These are phyloP conservation scores for Conger conger DNA, from an alignment of 2,113 vertebrate species.

Conservation along the genomic window DNA sequence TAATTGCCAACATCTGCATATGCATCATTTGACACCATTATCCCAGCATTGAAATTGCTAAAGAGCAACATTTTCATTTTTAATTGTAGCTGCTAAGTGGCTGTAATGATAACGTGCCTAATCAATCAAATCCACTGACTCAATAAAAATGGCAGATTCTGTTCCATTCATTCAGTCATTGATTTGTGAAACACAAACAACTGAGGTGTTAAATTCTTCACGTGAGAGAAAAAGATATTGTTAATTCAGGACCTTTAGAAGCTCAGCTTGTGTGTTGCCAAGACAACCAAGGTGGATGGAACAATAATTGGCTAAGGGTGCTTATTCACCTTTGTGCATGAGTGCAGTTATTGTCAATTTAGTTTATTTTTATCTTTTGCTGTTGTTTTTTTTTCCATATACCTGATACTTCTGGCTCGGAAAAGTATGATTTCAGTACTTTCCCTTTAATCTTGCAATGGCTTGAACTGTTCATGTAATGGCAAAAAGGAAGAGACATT, in stretches of 20 bases:
- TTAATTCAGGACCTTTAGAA: slow-evolving; percentile 8
- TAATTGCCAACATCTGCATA: slow-evolving; percentile 20
- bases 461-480: too few relatives aligned
- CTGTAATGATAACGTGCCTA: slow-evolving; percentile 18
- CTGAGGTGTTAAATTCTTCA: background rate
- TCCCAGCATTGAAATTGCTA: background rate
- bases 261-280: background rate
- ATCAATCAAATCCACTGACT: slow-evolving; percentile 26
- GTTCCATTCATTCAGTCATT: slow-evolving; percentile 9
- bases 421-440: too few relatives aligned
- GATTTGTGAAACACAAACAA: background rate
- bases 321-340: background rate
- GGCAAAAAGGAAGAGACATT: too few relatives aligned
- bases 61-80: slow-evolving; percentile 13
- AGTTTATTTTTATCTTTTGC: background rate
- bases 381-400: background rate
- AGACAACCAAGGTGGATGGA: background rate
- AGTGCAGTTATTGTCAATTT: background rate
- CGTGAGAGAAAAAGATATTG: background rate
- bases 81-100: slow-evolving; percentile 16
- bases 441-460: too few relatives aligned
- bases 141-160: background rate
- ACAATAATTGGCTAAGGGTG: background rate
- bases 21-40: background rate
- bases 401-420: too few relatives aligned